These are phyloP conservation scores for Acanthaster planci DNA, from an alignment of 35 echinoderm and acorn worm species.

Conservation along the genomic window DNA sequence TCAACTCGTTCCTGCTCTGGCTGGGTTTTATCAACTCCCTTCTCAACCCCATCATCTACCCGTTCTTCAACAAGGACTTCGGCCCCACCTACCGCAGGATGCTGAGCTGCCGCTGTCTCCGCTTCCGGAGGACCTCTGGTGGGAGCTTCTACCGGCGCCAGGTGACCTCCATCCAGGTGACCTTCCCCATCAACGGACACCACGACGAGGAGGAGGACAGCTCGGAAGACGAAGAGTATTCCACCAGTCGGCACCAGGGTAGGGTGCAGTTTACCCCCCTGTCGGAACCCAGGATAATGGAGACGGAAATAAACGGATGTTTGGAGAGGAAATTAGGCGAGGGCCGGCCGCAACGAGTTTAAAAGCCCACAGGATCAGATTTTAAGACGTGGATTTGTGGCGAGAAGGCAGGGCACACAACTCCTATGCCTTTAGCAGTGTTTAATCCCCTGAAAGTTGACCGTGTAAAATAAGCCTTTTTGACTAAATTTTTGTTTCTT, in stretches of 20 bases:
- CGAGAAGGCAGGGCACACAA: no score
- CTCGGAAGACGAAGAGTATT: background rate
- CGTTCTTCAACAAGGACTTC: conserved; percentile 94
- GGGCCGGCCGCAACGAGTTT: no score
- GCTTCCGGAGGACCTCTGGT: background rate
- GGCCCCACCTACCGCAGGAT: conserved; percentile 76
- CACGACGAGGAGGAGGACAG: background rate
- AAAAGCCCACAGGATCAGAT: no score
- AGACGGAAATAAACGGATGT: background rate
- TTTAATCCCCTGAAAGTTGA: no score
- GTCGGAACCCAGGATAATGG: background rate
- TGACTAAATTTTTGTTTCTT: no score
- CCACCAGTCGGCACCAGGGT: background rate
- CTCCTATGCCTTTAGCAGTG: no score
- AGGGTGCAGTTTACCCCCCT: background rate
- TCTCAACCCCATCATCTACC: conserved; percentile 95
- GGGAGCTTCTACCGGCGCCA: background rate
- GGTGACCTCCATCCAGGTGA: background rate
- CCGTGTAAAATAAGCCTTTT: no score
- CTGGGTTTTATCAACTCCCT: conserved; percentile 86
- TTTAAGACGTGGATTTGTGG: no score
- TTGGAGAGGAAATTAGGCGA: background rate
- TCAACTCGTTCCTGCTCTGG: conserved; percentile 66
- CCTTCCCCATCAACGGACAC: background rate
- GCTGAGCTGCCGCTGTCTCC: conserved; percentile 50